phyloP scores from a whole-genome alignment of 1,140 invertebrate genomes.

The Rhizoglyphus robini region DNA sequence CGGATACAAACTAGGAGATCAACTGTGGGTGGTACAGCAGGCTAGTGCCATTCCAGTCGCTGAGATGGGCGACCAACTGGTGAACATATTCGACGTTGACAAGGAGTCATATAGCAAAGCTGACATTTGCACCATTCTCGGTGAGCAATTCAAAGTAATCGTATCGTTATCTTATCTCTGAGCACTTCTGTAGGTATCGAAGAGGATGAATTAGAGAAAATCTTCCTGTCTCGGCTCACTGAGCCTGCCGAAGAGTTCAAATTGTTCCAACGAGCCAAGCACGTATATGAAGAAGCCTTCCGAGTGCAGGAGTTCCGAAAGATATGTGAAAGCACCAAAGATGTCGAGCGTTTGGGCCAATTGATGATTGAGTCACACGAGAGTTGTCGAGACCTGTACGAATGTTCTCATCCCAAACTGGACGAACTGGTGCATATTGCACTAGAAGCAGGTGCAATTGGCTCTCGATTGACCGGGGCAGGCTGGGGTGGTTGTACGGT shows the following conservation, averaged over 20 bases:
- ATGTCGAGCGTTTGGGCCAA: conserved; percentile 49
- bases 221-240: neutral
- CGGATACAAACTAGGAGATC: conserved; percentile 16
- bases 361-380: conserved; percentile 80
- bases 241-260: conserved; percentile 45
- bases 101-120: conserved; percentile 54
- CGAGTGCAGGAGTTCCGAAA: conserved; percentile 59
- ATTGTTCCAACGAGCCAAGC: conserved; percentile 63
- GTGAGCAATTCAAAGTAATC: conserved; percentile 13
- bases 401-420: conserved; percentile 81
- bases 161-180: neutral
- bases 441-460: conserved; percentile 50
- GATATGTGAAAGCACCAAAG: conserved; percentile 42
- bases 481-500: conserved; percentile 42
- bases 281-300: conserved; percentile 63
- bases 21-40: conserved; percentile 21
- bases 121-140: conserved; percentile 47
- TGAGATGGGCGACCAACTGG: conserved; percentile 16
- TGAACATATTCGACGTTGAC: conserved; percentile 3
- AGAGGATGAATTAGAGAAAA: conserved; percentile 20
- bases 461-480: conserved; percentile 84
- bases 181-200: conserved; percentile 26
- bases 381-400: conserved; percentile 69
- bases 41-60: conserved; percentile 16
- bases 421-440: conserved; percentile 68